Evolutionary conservation across 64 coral and sea anemone species (phyloP), one percentile per base, ranked within the genome.

Genomic region (Montipora foliosa): DNA sequence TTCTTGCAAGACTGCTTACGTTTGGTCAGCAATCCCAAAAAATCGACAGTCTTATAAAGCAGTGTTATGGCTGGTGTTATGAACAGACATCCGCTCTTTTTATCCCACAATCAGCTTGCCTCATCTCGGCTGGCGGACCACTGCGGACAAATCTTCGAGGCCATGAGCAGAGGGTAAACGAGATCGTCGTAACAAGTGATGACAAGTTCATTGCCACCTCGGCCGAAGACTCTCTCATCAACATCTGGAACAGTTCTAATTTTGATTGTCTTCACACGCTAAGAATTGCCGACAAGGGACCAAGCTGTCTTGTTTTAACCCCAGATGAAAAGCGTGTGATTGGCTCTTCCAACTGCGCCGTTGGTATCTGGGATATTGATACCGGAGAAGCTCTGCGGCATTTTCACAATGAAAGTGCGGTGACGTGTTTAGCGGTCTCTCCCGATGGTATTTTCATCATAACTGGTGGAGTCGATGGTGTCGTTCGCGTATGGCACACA

Each of bases 221-320:
- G 89, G 95, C 92, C 14, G 93, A 92, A 53, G 95, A 97, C 20
- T 87, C 88, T 57, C 77, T 94, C 2, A 77, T 97, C 49, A 97
- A 97, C 50, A 79, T 97, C 47, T 97, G 95, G 95, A 97, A 97
- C 84, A 88, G 10, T 5, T 81, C 90, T 8, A 97, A 97, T 80
- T 89, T 92, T 8, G 95, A 97, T 44, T 82, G 93, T 47, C 82
- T 97, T 45, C 93, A 97, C 87, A 94, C 95, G 0, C 76, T 94
- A 4, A 94, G 89, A 50, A 97, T 97, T 77, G 67, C 57, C 11
- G 89, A 78, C 48, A 92, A 94, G 19, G 89, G 84, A 14, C 83
- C 46, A 17, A 93, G 92, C 3, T 84, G 49, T 49, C 83, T 97
- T 37, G 92, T 44, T 22, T 90, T 97, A 46, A 72, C 89, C 8